A percentile compares a stretch with the other conserved stretches of the same genome.
phyloP scores from a whole-genome alignment of 2,797 vertebrate species.

The Sebastes glaucus region DNA sequence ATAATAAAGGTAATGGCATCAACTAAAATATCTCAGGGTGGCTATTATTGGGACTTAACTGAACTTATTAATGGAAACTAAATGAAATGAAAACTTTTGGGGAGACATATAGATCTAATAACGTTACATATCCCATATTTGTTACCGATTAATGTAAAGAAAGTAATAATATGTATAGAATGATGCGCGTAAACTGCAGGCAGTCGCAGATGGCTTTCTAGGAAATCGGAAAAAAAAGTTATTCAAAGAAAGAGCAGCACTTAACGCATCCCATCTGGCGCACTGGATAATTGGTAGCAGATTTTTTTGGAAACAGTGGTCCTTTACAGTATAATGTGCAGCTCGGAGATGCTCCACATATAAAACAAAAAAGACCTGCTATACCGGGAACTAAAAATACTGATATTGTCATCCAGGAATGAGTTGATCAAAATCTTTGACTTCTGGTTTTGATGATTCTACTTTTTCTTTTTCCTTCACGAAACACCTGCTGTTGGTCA shows the following conservation, averaged over 20 bases:
- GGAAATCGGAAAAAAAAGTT: not conserved
- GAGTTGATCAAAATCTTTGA: not conserved
- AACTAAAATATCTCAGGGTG: conserved; percentile 21
- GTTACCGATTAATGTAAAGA: not conserved
- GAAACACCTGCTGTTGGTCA: conserved; percentile 38
- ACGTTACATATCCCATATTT: not conserved
- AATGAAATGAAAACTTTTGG: conserved; percentile 4
- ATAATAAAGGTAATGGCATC: not conserved
- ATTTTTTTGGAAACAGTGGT: not conserved
- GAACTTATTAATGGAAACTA: conserved; percentile 7
- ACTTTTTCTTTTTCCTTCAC: not conserved
- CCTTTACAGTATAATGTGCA: not conserved
- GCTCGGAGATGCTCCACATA: not conserved
- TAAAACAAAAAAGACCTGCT: not conserved
- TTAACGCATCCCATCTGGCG: conserved; percentile 7
- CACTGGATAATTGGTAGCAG: conserved; percentile 14
- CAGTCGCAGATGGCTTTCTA: not conserved
- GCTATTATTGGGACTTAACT: conserved; percentile 23
- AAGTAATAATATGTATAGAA: not conserved
- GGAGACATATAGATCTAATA: not conserved
- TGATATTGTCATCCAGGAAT: not conserved
- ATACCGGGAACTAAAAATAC: not conserved
- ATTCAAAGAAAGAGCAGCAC: not conserved
- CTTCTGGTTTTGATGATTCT: not conserved
- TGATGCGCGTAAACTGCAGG: not conserved